A percentile compares a stretch with the other conserved stretches of the same genome.
These are phyloP conservation scores for Semnornis frantzii DNA, from an alignment of 2,113 vertebrate species.

Conservation along the genomic window DNA sequence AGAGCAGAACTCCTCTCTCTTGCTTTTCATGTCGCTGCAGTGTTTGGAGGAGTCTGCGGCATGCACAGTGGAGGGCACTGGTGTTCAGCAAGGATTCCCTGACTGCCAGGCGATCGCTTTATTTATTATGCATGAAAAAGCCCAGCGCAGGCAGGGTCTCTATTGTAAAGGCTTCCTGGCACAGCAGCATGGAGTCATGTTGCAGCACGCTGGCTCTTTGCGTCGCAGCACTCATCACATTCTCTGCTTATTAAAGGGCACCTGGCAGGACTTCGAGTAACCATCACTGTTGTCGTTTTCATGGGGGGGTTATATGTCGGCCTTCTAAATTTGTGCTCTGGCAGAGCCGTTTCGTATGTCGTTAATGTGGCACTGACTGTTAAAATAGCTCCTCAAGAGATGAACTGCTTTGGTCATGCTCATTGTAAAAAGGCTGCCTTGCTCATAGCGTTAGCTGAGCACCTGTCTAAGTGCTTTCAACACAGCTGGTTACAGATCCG, in stretches of 20 bases:
- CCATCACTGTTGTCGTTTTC: constrained; percentile 9
- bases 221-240: constrained; percentile 51
- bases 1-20: constrained; percentile 14
- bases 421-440: neutral
- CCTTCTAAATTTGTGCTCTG: neutral
- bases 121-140: constrained; percentile 71
- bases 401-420: neutral
- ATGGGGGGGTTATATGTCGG: neutral
- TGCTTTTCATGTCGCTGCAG: neutral
- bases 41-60: neutral
- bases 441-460: neutral
- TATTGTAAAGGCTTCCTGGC: constrained; percentile 62
- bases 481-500: neutral
- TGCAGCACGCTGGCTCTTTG: constrained; percentile 57
- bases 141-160: constrained; percentile 19
- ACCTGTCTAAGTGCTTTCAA: neutral
- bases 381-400: neutral
- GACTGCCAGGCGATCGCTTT: constrained; percentile 26
- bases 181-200: constrained; percentile 62
- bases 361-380: neutral
- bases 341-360: neutral
- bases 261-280: constrained; percentile 58
- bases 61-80: neutral
- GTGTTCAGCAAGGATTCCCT: constrained; percentile 45
- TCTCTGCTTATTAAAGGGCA: constrained; percentile 65